These are phyloP conservation scores for Hydrochoerus hydrochaeris DNA, from an alignment of 2,113 vertebrate genomes.

Conservation along the genomic window DNA sequence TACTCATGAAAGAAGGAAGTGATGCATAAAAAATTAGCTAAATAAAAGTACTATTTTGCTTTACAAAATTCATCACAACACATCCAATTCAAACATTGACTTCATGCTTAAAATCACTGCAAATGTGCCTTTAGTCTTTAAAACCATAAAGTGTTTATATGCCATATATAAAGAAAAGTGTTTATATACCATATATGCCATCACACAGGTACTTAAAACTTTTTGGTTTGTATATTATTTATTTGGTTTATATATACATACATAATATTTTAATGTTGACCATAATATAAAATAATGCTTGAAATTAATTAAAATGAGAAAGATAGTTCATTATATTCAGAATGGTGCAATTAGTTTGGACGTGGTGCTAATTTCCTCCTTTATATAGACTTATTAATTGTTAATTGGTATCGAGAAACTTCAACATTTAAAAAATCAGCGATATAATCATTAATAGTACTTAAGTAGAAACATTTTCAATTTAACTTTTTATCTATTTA, in stretches of 20 bases:
- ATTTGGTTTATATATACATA: neutral
- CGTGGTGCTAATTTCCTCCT: neutral
- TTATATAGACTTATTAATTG: neutral
- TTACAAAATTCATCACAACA: neutral
- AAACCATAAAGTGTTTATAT: neutral
- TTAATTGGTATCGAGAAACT: conserved; percentile 5
- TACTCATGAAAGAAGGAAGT: neutral
- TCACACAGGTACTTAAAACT: neutral
- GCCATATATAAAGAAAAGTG: neutral
- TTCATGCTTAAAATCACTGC: neutral
- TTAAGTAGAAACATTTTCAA: neutral
- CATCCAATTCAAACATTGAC: neutral
- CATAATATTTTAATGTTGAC: neutral
- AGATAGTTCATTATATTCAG: neutral
- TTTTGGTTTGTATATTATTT: neutral
- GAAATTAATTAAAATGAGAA: neutral
- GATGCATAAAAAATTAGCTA: neutral
- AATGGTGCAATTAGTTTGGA: neutral
- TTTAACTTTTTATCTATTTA: neutral
- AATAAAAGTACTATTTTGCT: neutral
- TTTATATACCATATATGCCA: neutral
- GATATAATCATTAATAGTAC: neutral
- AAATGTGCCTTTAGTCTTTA: neutral
- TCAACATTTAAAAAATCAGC: neutral
- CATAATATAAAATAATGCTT: neutral